phyloP scores from a whole-genome alignment of 1,140 invertebrate species.

The Neodiprion lecontei region DNA sequence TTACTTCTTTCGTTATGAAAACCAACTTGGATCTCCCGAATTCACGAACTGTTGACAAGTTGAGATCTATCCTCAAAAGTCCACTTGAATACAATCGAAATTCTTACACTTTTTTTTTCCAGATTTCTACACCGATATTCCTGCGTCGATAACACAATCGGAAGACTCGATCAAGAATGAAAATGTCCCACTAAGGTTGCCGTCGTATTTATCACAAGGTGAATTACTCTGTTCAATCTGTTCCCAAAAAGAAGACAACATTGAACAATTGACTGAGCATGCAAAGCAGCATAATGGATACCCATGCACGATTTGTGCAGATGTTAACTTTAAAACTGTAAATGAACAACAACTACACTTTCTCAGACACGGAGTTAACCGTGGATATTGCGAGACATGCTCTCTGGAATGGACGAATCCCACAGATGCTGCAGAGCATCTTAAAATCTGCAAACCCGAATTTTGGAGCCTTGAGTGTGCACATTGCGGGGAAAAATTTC shows the following conservation, averaged over 20 bases:
- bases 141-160: not conserved
- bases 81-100: too few relatives aligned
- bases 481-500: constrained; percentile 15
- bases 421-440: not conserved
- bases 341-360: constrained; percentile 17
- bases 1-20: not conserved
- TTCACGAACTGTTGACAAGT: too few relatives aligned
- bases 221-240: constrained; percentile 8
- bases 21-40: too few relatives aligned
- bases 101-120: not conserved
- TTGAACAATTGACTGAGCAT: not conserved
- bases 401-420: not conserved
- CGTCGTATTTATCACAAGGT: not conserved
- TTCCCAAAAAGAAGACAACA: not conserved
- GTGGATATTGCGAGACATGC: not conserved
- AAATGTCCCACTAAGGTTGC: not conserved
- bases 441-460: constrained; percentile 7
- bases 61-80: too few relatives aligned
- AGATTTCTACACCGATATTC: not conserved
- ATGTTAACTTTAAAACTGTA: constrained; percentile 11
- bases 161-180: not conserved
- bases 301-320: constrained; percentile 10
- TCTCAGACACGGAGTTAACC: constrained; percentile 1
- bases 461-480: constrained; percentile 1
- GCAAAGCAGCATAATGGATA: not conserved